A percentile compares a stretch with the other conserved stretches of the same genome.
These are phyloP conservation scores for Oreochromis tanganicae DNA, from an alignment of 2,113 vertebrate species.

Conservation along the genomic window DNA sequence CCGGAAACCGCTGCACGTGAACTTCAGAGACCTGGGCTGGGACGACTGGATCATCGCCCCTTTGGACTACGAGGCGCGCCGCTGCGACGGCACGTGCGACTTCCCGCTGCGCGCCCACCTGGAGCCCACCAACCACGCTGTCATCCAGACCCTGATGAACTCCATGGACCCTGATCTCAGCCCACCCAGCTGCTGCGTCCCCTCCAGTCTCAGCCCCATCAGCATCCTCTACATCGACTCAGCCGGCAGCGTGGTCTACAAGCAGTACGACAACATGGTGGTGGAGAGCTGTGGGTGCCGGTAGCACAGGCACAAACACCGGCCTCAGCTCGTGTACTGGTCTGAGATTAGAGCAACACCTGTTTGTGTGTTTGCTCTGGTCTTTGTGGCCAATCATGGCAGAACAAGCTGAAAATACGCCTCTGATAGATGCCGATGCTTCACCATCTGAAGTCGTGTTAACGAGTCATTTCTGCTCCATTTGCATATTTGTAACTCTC, in stretches of 20 bases:
- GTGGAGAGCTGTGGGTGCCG: conserved; percentile 75
- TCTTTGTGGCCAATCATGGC: background rate
- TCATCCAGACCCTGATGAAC: conserved; percentile 96
- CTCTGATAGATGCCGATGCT: background rate
- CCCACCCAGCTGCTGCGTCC: conserved; percentile 92
- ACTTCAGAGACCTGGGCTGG: conserved; percentile 92
- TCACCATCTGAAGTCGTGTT: background rate
- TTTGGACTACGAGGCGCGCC: conserved; percentile 88
- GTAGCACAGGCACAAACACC: conserved; percentile 17
- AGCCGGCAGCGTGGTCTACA: conserved; percentile 94
- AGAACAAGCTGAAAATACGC: background rate
- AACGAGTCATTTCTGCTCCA: background rate
- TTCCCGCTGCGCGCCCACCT: conserved; percentile 90
- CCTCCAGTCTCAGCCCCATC: conserved; percentile 88
- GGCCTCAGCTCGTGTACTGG: background rate
- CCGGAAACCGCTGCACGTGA: conserved; percentile 88
- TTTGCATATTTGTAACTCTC: background rate
- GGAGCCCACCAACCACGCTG: conserved; percentile 95
- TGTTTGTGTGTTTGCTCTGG: background rate
- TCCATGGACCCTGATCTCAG: conserved; percentile 82
- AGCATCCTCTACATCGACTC: conserved; percentile 94
- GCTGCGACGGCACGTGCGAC: conserved; percentile 89
- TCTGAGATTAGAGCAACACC: background rate
- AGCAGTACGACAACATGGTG: conserved; percentile 85
- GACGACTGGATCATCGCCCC: conserved; percentile 96